Evolutionary conservation across 2,888 invertebrate genomes (phyloP), one percentile per base, ranked within the genome.

Genomic region (Leptinotarsa tumamoca): DNA sequence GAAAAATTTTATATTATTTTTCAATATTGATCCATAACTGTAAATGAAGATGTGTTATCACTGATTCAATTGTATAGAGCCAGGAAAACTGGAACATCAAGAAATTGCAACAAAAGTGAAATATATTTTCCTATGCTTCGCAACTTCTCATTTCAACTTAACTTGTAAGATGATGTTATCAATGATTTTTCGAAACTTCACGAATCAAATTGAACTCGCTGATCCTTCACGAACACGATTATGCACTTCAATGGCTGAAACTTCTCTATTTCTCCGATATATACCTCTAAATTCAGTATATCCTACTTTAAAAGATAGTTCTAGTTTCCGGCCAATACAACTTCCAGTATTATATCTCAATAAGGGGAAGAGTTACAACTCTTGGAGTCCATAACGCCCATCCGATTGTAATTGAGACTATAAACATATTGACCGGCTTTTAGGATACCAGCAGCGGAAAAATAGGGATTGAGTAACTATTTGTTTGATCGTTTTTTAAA

Each of bases 231-330:
- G 15, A 17, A 51, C 51, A 51, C 17, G 14, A 51, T 51, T 51
- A 51, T 17, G 15, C 17, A 51, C 51, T 51, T 17, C 51, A 51
- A 51, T 58, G 15, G 23, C 2, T 14, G 21, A 23, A 58, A 58
- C 13, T 23, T 58, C 58, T 27, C 58, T 27, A 58, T 58, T 15
- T 23, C 23, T 2, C 23, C 58, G 58, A 58, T 58, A 58, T 23
- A 58, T 58, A 58, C 21, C 58, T 58, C 23, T 58, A 21, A 58
- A 58, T 23, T 58, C 58, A 58, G 27, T 58, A 58, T 58, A 58
- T 58, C 58, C 58, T 58, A 27, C 58, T 58, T 13, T 14, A 15
- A 14, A 33, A 58, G 58, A 58, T 58, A 58, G 23, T 58, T 58
- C 58, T 15, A 21, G 23, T 58, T 58, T 21, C 58, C 15, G 58